These are phyloP conservation scores for Liparis tanakae DNA, from an alignment of 2,797 vertebrate species.

Conservation along the genomic window DNA sequence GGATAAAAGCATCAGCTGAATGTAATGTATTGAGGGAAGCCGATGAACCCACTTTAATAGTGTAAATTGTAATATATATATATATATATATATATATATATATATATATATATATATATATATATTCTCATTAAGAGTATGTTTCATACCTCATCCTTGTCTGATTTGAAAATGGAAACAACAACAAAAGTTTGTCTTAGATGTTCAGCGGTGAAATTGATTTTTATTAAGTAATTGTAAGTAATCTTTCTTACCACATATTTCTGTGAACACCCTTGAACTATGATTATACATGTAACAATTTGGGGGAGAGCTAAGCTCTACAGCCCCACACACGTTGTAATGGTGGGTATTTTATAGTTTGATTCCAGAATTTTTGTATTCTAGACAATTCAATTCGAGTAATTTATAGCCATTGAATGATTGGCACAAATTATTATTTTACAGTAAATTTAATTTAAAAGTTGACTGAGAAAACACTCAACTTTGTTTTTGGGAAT, in stretches of 20 bases:
- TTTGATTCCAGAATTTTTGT: too few relatives aligned
- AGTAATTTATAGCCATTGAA: not conserved
- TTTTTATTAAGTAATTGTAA: not conserved
- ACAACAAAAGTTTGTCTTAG: too few relatives aligned
- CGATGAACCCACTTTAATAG: conserved; percentile 10
- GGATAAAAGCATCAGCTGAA: too few relatives aligned
- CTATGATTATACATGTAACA: not conserved
- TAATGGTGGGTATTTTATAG: not conserved
- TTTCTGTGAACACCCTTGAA: not conserved
- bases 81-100: too few relatives aligned
- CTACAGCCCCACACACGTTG: not conserved
- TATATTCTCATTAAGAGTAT: conserved; percentile 1
- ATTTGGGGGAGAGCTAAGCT: not conserved
- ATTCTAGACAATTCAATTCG: not conserved
- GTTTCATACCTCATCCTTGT: not conserved
- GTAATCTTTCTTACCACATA: not conserved
- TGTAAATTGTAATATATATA: conserved; percentile 11
- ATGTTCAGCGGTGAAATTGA: not conserved
- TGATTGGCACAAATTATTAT: not conserved
- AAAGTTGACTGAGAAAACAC: not conserved
- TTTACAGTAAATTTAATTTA: not conserved
- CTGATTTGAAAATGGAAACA: not conserved
- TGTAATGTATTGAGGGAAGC: conserved; percentile 24
- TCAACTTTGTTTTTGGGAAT: not conserved
- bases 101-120: not conserved